Conservation (phyloP, 2,797 vertebrate species). For the Tokudaia muenninki region DNA sequence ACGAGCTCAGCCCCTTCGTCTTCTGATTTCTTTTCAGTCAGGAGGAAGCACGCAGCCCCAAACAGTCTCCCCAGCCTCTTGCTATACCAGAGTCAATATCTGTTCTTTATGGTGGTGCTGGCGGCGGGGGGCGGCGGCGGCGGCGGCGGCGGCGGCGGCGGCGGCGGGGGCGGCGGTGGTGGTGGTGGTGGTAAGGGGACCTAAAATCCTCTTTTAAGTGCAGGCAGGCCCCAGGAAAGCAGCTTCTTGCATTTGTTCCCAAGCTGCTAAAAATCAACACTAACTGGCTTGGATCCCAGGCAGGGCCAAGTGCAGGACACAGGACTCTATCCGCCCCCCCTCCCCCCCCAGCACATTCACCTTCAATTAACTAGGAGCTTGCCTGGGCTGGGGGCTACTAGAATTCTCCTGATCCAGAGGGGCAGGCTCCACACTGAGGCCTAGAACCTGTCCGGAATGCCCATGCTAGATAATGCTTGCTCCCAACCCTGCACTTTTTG, state of each 20-base stretch:
- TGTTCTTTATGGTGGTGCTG: slow-evolving; percentile 43
- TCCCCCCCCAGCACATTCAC: slow-evolving; percentile 47
- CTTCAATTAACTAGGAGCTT: slow-evolving; percentile 76
- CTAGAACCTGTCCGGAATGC: slow-evolving; percentile 75
- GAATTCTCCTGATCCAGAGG: slow-evolving; percentile 44
- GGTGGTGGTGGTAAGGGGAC: neutral
- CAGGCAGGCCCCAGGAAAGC: slow-evolving; percentile 64
- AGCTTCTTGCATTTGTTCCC: slow-evolving; percentile 69
- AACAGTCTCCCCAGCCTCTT: neutral
- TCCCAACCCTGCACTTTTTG: slow-evolving; percentile 77
- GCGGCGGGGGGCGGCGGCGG: too few species aligned
- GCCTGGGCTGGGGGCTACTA: slow-evolving; percentile 62
- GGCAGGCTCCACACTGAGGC: slow-evolving; percentile 60
- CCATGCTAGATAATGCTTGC: neutral
- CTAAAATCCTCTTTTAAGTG: slow-evolving; percentile 57
- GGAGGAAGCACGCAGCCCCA: neutral
- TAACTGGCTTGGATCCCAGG: slow-evolving; percentile 72
- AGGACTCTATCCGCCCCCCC: neutral
- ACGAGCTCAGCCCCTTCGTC: neutral
- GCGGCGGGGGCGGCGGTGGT: neutral
- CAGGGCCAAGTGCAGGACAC: slow-evolving; percentile 56
- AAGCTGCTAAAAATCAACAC: slow-evolving; percentile 67
- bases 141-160: too few species aligned
- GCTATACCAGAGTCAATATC: slow-evolving; percentile 47
- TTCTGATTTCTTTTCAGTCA: neutral